Base-by-base conservation (phyloP, 2,888 invertebrate genomes). In the Apamea epomidion region DNA sequence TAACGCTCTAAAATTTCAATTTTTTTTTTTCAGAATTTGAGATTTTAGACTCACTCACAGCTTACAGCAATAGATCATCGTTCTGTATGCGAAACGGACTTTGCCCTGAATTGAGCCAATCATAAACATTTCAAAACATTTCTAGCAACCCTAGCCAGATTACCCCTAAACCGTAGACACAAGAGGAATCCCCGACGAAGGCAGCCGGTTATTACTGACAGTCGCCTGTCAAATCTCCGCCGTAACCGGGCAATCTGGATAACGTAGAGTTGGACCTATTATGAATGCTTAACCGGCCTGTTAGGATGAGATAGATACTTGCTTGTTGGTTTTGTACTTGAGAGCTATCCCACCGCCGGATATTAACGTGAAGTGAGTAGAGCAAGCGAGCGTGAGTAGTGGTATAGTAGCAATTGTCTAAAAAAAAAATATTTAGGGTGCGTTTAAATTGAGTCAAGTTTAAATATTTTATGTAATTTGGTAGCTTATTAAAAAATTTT, bases 181-280 rank as follows among this genome's bases (percentile, higher is more conserved):
- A 74, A 82, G 60, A 65, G 70, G 62, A 82, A 70, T 71, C 18
- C 37, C 2, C 32, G 25, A 62, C 62, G 4, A 71, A 65, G 42
- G 54, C n/a, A n/a, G 29, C 8, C 65, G 48, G n/a, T 58, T 86
- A 72, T 67, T 51, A 64, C 64, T 60, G 68, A 54, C 82, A 82
- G 45, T 77, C 10, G 48, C 67, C 8, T 75, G 74, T 86, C 77
- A 77, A 86, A 82, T 77, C 48, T 86, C 8, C 32, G 48, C 62
- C 68, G 60, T 42, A 69, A 37, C 54, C 65, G 29, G 65, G 18
- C 29, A 60, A 69, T 45, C 32, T 16, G 29, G 32, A 69, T 62
- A 70, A 64, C 32, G 32, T 42, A 25, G 21, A 68, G 18, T 65
- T 65, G 16, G 21, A 14, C 51, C 37, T 76, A 21, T 76, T 51